phyloP scores from a whole-genome alignment of 2,113 vertebrate genomes.

The Parus major region DNA sequence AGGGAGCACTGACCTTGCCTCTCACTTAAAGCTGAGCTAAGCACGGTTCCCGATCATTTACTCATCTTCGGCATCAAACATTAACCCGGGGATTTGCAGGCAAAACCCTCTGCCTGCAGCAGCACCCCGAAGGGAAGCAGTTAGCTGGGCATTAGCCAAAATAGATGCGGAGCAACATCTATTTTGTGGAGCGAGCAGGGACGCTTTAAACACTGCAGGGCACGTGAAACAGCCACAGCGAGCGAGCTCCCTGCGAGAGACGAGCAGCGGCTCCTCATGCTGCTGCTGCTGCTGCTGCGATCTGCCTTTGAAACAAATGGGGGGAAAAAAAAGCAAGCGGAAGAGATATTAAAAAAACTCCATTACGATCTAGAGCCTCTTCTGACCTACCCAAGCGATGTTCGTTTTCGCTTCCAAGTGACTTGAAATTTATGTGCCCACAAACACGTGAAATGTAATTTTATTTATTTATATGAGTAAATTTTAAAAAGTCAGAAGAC shows the following conservation, averaged over 20 bases:
- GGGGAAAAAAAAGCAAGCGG: not conserved
- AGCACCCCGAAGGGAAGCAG: not conserved
- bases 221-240: not conserved
- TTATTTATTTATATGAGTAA: not conserved
- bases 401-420: not conserved
- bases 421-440: not conserved
- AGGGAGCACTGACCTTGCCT: not conserved
- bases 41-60: not conserved
- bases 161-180: not conserved
- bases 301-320: not conserved
- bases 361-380: not conserved
- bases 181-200: not conserved
- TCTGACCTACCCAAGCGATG: not conserved
- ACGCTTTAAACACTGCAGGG: not conserved
- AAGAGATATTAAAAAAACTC: accelerated
- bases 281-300: not conserved
- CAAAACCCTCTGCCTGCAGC: not conserved
- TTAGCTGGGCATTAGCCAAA: not conserved
- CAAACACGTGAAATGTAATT: not conserved
- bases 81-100: not conserved
- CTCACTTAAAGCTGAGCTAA: not conserved
- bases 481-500: accelerated
- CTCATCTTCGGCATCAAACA: not conserved
- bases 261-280: not conserved
- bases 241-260: not conserved